These are phyloP conservation scores for Hirtodrosophila cameraria DNA, from an alignment of 2,888 invertebrate genomes.

Conservation along the genomic window DNA sequence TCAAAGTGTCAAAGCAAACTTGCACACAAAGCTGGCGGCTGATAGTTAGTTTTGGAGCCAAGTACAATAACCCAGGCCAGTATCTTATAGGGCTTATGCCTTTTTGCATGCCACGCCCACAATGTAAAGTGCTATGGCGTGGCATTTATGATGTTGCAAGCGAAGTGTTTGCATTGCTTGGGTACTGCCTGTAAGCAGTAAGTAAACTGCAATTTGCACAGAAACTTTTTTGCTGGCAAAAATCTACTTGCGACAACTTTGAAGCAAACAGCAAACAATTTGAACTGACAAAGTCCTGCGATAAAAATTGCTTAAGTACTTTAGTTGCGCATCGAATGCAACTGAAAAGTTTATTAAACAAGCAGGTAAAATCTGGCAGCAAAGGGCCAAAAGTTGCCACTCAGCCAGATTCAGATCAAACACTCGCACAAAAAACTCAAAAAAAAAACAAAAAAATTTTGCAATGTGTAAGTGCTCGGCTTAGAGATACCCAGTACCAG, in stretches of 20 bases:
- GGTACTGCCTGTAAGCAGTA: slow-evolving; percentile 21
- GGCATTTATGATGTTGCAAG: slow-evolving; percentile 71
- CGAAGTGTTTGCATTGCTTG: slow-evolving; percentile 18
- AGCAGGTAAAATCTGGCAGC: slow-evolving; percentile 63
- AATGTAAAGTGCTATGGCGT: slow-evolving; percentile 26
- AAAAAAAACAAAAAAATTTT: slow-evolving; percentile 10
- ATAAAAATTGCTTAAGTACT: slow-evolving; percentile 77
- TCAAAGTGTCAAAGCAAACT: slow-evolving; percentile 81
- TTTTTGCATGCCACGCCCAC: slow-evolving; percentile 61
- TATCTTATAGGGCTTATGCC: background rate
- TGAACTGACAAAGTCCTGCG: slow-evolving; percentile 75
- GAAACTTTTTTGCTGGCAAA: slow-evolving; percentile 35
- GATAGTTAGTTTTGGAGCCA: slow-evolving; percentile 31
- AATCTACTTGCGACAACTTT: slow-evolving; percentile 62
- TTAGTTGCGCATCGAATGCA: slow-evolving; percentile 59
- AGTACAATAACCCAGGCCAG: slow-evolving; percentile 57
- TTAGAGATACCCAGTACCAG: too few relatives aligned
- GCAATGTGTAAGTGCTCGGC: too few relatives aligned
- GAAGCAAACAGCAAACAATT: slow-evolving; percentile 70
- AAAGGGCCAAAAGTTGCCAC: slow-evolving; percentile 48
- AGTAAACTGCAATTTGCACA: slow-evolving; percentile 67
- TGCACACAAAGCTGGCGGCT: slow-evolving; percentile 51
- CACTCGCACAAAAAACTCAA: slow-evolving; percentile 3
- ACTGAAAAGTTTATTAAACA: slow-evolving; percentile 67
- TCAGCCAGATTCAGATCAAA: slow-evolving; percentile 51